phyloP scores from a whole-genome alignment of 2,797 vertebrate species.

The Poecilia velifera region DNA sequence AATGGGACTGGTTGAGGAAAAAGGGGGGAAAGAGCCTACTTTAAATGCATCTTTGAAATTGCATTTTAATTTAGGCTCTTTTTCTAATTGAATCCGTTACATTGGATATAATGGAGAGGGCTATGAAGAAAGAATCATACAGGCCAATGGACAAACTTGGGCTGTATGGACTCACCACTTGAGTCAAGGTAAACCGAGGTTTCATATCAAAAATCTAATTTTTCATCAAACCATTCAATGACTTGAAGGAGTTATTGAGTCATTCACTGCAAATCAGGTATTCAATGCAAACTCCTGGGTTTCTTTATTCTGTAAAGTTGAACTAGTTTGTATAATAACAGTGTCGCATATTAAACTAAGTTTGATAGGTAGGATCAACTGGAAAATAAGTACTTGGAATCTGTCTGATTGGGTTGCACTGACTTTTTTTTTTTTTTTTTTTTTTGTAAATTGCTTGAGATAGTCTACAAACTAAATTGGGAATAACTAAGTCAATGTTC shows the following conservation, averaged over 20 bases:
- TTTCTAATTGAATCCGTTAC: neutral
- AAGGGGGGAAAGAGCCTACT: accelerated
- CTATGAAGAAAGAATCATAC: neutral
- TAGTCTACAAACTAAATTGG: neutral
- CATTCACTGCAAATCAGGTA: neutral
- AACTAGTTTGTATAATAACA: neutral
- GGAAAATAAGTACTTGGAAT: neutral
- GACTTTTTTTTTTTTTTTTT: neutral
- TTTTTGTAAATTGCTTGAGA: neutral
- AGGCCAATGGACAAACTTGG: neutral
- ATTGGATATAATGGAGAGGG: neutral
- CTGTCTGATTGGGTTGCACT: neutral
- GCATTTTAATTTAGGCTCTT: neutral
- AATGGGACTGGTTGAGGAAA: neutral
- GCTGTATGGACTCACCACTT: neutral
- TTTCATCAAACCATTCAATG: neutral
- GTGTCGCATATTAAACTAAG: no score
- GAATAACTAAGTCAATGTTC: neutral
- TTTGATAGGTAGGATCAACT: neutral
- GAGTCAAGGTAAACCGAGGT: neutral
- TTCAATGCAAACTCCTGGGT: neutral
- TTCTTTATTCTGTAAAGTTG: neutral
- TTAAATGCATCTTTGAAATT: neutral
- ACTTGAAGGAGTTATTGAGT: neutral
- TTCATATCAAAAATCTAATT: neutral